Percentiles rank a stretch among this genome's conserved stretches.
These are phyloP conservation scores for Prenolepis imparis DNA, from an alignment of 2,888 invertebrate genomes.

Conservation along the genomic window DNA sequence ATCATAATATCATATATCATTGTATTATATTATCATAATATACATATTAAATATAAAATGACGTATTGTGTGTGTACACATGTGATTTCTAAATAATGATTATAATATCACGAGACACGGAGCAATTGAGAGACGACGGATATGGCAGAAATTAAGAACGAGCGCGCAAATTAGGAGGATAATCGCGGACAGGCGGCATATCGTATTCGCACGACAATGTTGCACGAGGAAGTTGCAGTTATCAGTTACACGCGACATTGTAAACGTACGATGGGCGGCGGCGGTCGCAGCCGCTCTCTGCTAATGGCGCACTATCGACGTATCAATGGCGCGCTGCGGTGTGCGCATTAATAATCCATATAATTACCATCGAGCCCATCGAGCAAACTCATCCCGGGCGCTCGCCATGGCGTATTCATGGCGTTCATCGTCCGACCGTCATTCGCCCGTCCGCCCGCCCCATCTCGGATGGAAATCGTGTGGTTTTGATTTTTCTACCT, in stretches of 20 bases:
- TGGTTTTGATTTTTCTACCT: conserved; percentile 15
- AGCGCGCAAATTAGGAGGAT: neutral
- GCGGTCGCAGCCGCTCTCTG: conserved; percentile 52
- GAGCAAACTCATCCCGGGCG: conserved; percentile 63
- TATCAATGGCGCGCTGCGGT: conserved; percentile 79
- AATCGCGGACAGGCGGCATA: neutral
- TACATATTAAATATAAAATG: neutral
- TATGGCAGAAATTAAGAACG: conserved; percentile 13
- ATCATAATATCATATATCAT: neutral
- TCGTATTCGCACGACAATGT: neutral
- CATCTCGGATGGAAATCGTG: conserved; percentile 38
- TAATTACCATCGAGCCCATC: conserved; percentile 75
- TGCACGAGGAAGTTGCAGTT: conserved; percentile 58
- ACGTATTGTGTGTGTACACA: neutral
- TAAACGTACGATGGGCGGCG: conserved; percentile 65
- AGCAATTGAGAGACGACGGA: neutral
- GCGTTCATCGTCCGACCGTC: conserved; percentile 58
- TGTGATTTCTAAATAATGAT: neutral
- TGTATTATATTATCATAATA: neutral
- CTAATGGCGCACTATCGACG: conserved; percentile 78
- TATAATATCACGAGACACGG: neutral
- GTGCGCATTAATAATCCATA: conserved; percentile 78
- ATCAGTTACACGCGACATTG: conserved; percentile 67
- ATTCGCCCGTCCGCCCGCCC: neutral
- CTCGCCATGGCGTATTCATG: conserved; percentile 69